Conservation (phyloP, 2,888 invertebrate species). For the Hipparchia semele region DNA sequence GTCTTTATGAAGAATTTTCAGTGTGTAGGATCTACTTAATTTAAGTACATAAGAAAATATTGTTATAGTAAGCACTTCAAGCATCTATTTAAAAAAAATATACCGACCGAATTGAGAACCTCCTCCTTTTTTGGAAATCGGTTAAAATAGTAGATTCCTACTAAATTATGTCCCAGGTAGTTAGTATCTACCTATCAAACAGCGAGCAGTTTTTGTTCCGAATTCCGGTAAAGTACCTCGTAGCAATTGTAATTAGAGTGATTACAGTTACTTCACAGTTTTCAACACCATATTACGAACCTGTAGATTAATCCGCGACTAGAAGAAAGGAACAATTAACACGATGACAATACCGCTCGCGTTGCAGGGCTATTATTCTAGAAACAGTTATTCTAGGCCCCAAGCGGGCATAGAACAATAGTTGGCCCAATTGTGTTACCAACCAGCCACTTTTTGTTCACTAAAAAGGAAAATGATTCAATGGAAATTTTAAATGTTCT, state of each 20-base stretch:
- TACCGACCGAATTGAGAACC: no score
- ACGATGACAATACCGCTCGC: conserved; percentile 63
- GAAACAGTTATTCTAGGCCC: conserved; percentile 64
- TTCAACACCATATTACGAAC: conserved; percentile 20
- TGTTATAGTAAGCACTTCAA: no score
- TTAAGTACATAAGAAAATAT: no score
- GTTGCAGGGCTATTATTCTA: conserved; percentile 65
- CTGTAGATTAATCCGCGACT: conserved; percentile 50
- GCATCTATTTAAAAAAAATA: no score
- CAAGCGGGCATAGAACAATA: conserved; percentile 56
- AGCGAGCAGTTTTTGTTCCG: no score
- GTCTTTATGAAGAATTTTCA: conserved; percentile 5
- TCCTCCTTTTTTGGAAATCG: no score
- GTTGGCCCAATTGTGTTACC: conserved; percentile 65
- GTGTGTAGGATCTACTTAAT: not conserved
- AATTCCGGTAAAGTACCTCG: no score
- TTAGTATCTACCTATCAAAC: no score
- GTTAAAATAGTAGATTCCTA: no score
- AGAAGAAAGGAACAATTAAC: conserved; percentile 68
- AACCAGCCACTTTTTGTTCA: conserved; percentile 57
- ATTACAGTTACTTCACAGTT: conserved; percentile 6
- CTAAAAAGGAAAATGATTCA: conserved; percentile 58
- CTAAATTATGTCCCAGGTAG: no score
- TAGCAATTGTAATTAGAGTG: no score
- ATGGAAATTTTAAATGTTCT: conserved; percentile 46